Evolutionary conservation across 2,113 vertebrate genomes (phyloP).

Genomic region (Poeciliopsis turrubarensis): DNA sequence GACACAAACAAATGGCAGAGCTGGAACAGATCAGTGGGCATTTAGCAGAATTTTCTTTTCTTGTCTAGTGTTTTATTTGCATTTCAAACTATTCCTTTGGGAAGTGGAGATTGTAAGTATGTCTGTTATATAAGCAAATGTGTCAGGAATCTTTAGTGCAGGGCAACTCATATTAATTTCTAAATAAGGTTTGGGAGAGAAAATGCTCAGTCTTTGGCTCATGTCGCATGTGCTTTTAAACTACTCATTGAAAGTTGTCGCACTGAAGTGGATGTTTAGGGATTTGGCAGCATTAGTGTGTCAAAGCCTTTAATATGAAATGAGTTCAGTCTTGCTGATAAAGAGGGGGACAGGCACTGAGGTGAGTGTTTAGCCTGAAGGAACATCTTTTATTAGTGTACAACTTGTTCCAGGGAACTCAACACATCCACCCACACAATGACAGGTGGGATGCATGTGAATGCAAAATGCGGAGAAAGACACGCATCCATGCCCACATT

Average conservation of each 20-base stretch:
- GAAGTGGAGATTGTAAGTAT: neutral
- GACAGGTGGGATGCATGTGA: slow-evolving; percentile 7
- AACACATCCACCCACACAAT: slow-evolving; percentile 47
- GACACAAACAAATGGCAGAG: slow-evolving; percentile 43
- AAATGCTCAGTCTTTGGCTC: neutral
- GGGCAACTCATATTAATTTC: neutral
- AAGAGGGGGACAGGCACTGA: slow-evolving; percentile 6
- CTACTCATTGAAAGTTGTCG: neutral
- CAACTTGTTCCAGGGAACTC: slow-evolving; percentile 44
- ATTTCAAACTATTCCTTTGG: slow-evolving; percentile 33
- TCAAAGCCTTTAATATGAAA: slow-evolving; percentile 24
- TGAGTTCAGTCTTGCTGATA: slow-evolving; percentile 13
- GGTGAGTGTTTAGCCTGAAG: slow-evolving; percentile 46
- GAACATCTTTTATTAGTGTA: slow-evolving; percentile 38
- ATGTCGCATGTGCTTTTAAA: neutral
- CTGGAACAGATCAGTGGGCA: slow-evolving; percentile 1
- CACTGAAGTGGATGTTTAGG: neutral
- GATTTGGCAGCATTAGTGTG: slow-evolving; percentile 15
- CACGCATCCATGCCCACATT: slow-evolving; percentile 3
- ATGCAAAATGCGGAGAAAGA: slow-evolving; percentile 16
- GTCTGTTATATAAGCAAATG: slow-evolving; percentile 26
- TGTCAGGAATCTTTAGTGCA: neutral
- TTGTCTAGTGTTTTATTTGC: slow-evolving; percentile 40
- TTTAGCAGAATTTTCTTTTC: slow-evolving; percentile 46
- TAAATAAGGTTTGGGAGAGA: neutral